Base-by-base conservation (phyloP, 1,140 invertebrate genomes). In the Hyles euphorbiae region DNA sequence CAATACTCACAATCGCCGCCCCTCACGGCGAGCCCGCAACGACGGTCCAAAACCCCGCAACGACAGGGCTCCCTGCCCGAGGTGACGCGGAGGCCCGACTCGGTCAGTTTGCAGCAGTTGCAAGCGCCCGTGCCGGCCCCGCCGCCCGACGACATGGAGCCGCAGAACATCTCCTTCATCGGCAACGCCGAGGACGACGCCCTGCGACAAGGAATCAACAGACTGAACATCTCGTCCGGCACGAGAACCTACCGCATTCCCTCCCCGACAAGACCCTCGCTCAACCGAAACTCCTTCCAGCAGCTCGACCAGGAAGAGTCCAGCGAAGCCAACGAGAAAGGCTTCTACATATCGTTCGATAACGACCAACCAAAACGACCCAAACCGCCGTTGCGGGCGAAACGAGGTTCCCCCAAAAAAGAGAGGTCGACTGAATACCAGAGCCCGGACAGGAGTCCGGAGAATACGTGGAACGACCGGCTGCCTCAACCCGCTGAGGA, bases 311-410 rank as follows among this genome's bases (percentile, higher is more conserved):
- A 90, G 48, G 86, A 84, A 47, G 91, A 91, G 58, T 63, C 65
- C 4, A 47, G 12, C 46, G 74, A 79, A 10, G 44, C 83, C n/a
- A 92, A 91, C 65, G 94, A 96, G 81, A 96, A 96, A 88, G 96
- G 96, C n/a, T 98, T 98, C 89, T 98, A 98, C 81, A 97, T 98
- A 76, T 96, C 96, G 32, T 97, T 98, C 80, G 96, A 97, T 76
- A 94, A 95, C 76, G 94, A 96, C 48, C 92, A 92, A 60, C 96
- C 96, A 3, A 97, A 96, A 80, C 91, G 96, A 72, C 95, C 96
- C 1, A 98, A 98, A 88, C 96, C 97, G 1, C 95, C 96, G 34
- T 86, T 97, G 10, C 90, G 95, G 61, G 91, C 91, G 22, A 96
- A 96, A 85, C 91, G 92, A 57, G 89, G 87, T n/a, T 95, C 94